phyloP scores from a whole-genome alignment of 2,113 vertebrate genomes.

The Cryptomyrus ogoouensis region DNA sequence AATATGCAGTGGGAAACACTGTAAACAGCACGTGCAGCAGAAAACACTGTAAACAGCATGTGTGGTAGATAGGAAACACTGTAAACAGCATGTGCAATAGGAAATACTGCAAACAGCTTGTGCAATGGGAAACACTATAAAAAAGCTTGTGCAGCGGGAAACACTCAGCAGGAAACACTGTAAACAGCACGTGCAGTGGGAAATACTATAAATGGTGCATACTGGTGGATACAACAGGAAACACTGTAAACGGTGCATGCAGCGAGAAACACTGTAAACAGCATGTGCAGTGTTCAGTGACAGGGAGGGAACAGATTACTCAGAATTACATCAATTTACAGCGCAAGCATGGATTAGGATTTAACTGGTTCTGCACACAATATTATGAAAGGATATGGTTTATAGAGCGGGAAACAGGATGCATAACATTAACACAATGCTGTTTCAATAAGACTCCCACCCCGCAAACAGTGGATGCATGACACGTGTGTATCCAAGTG shows the following conservation, averaged over 20 bases:
- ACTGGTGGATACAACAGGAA: neutral
- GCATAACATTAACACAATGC: neutral
- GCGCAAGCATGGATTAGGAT: neutral
- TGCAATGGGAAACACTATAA: neutral
- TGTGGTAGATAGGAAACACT: neutral
- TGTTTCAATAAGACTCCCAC: neutral
- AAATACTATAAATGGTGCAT: neutral
- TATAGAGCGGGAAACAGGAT: neutral
- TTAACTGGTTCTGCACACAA: neutral
- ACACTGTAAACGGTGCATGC: neutral
- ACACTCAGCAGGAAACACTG: neutral
- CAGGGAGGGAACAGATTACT: neutral
- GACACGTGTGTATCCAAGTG: neutral
- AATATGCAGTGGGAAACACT: neutral
- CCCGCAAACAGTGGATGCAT: neutral
- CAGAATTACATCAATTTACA: neutral
- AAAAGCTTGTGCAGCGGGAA: neutral
- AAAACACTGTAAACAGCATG: neutral
- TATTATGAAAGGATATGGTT: neutral
- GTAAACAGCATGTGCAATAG: neutral
- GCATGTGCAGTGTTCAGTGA: neutral
- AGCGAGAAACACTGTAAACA: neutral
- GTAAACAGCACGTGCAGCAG: neutral
- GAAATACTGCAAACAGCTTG: neutral
- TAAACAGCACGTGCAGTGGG: neutral